A percentile compares a stretch with the other conserved stretches of the same genome.
These are phyloP conservation scores for Brachypalpus laphriformis DNA, from an alignment of 2,888 invertebrate species.

Conservation along the genomic window DNA sequence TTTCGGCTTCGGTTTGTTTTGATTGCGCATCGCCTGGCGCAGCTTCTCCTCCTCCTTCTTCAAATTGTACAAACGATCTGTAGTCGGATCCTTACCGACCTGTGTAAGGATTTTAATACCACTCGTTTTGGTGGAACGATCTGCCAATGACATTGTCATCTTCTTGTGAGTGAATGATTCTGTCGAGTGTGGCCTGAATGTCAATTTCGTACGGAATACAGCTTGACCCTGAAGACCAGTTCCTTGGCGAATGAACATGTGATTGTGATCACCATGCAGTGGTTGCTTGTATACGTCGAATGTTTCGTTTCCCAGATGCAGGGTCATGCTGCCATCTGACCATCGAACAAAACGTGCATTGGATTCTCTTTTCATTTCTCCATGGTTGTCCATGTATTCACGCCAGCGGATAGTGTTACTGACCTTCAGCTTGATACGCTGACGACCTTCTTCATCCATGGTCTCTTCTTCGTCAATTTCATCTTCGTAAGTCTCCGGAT, in stretches of 20 bases:
- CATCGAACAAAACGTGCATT: conserved; percentile 97
- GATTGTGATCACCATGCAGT: conserved; percentile 97
- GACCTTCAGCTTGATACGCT: conserved; percentile 93
- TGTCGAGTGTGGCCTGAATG: conserved; percentile 99
- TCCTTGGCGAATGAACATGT: conserved; percentile 98
- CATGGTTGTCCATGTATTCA: conserved; percentile 91
- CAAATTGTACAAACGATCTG: conserved; percentile 93
- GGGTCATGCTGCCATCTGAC: conserved; percentile 99
- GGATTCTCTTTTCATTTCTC: conserved; percentile 92
- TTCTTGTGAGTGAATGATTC: conserved; percentile 99
- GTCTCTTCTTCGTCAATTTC: conserved; percentile 99
- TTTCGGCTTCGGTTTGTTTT: conserved; percentile 84
- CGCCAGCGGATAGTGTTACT: conserved; percentile 99
- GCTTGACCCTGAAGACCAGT: conserved; percentile 99
- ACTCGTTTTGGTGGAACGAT: conserved; percentile 95
- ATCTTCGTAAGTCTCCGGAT: conserved; percentile 97
- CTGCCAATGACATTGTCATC: conserved; percentile 98
- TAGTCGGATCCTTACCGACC: conserved; percentile 92
- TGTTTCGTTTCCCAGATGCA: conserved; percentile 98
- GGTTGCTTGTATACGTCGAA: conserved; percentile 99
- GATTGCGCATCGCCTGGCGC: conserved; percentile 91
- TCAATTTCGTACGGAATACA: conserved; percentile 97
- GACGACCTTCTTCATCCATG: conserved; percentile 97
- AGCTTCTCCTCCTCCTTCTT: conserved; percentile 99
- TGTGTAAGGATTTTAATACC: conserved; percentile 98